Percentiles rank a stretch among this genome's conserved stretches.
Conservation (phyloP, 2,888 invertebrate species). For the Autographa pulchrina region DNA sequence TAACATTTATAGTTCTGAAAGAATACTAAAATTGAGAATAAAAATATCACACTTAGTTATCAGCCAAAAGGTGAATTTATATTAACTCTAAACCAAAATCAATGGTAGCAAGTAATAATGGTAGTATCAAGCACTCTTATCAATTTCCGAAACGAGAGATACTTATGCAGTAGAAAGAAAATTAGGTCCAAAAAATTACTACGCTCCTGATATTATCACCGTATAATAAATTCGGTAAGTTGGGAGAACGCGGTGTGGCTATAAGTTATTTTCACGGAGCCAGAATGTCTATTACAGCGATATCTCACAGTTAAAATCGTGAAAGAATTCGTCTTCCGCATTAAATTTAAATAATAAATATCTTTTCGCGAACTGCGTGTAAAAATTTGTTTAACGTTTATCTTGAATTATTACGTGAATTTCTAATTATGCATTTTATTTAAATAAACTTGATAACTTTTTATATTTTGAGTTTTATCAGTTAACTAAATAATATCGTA, state of each 20-base stretch:
- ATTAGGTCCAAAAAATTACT: background rate
- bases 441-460: background rate
- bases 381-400: background rate
- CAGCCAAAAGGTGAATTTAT: too few relatives aligned
- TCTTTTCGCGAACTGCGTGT: background rate
- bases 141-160: too few relatives aligned
- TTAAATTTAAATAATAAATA: slow-evolving; percentile 17
- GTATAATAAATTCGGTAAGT: slow-evolving; percentile 4
- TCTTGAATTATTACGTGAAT: slow-evolving; percentile 1
- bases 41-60: too few relatives aligned
- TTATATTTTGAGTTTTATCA: background rate
- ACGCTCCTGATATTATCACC: background rate
- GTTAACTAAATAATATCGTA: too few relatives aligned
- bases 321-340: slow-evolving; percentile 36
- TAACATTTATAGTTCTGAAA: too few relatives aligned
- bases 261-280: slow-evolving; percentile 15
- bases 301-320: slow-evolving; percentile 20
- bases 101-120: too few relatives aligned
- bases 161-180: background rate
- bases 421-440: background rate
- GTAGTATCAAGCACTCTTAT: too few relatives aligned
- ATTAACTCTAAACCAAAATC: too few relatives aligned
- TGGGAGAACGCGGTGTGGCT: background rate
- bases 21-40: too few relatives aligned
- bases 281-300: slow-evolving; percentile 16